Evolutionary conservation across 2,888 invertebrate genomes (phyloP), one percentile per base, ranked within the genome.

Genomic region (Brachypalpus laphriformis): DNA sequence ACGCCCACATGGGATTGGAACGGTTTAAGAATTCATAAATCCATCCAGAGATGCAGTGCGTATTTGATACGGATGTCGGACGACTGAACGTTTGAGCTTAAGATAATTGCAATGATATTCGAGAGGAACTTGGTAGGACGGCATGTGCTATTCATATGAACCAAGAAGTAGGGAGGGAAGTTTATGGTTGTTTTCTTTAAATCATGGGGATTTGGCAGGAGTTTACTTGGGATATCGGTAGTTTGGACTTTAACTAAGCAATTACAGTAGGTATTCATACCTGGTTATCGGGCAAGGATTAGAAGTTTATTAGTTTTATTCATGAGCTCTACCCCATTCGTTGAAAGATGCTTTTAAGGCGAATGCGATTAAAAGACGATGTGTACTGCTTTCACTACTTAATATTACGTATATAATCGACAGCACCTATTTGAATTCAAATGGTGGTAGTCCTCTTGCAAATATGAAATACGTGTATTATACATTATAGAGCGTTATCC

Each of bases 21-120:
- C 6, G 56, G 28, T 40, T 59, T 57, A 59, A 57, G 22, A 59
- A 76, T 68, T 76, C 66, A 76, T 68, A 76, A 66, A 76, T 76
- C 66, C 57, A 40, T 59, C 51, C 37, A 25, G 42, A 20, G 20
- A 42, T 65, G 42, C 16, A 16, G 22, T 31, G 34, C 49, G 47
- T 34, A 20, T 49, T 34, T 31, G 16, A 5, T 18, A 20, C 20
- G 20, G 16, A 25, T 57, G 31, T 34, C 34, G 20, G n/a, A 11
- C 8, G 9, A 8, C 45, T 49, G 34, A 49, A 65, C 34, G 34
- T 22, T 66, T 34, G 14, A 49, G 22, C 22, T 57, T 57, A 57
- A 16, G 51, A 51, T 51, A 51, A 51, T 51, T 25, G 25, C 51
- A 51, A n/a, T 51, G 51, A 14, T 25, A 63, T 47, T 47, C 18